Evolutionary conservation across 2,113 vertebrate species (phyloP).

Genomic region (Anoura caudifer): DNA sequence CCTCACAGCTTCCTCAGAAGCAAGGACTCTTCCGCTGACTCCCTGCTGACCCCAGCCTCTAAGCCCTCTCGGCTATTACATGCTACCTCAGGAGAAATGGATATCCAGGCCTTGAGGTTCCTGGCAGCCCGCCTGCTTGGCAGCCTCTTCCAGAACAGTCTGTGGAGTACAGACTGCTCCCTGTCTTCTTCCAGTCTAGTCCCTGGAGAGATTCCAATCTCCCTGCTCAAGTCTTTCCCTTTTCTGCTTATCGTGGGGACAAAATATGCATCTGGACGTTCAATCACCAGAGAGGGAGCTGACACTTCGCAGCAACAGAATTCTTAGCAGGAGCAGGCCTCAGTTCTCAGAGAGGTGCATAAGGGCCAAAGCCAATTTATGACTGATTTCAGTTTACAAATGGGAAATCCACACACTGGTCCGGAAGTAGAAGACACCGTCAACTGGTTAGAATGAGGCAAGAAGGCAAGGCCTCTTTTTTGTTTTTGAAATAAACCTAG

Average conservation of each 20-base stretch:
- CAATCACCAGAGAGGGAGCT: background rate
- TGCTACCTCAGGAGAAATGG: slow-evolving; percentile 30
- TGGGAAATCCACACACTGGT: background rate
- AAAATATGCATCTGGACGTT: background rate
- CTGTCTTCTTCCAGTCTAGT: slow-evolving; percentile 49
- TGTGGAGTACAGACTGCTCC: slow-evolving; percentile 61
- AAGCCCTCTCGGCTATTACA: background rate
- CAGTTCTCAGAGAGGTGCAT: background rate
- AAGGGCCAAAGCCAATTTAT: background rate
- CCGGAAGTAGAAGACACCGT: background rate
- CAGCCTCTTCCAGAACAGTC: slow-evolving; percentile 50
- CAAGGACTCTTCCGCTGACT: background rate
- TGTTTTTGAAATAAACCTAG: background rate
- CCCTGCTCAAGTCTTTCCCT: slow-evolving; percentile 21
- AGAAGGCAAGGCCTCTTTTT: background rate
- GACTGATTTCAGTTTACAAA: background rate
- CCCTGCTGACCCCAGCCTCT: background rate
- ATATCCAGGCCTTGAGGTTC: slow-evolving; percentile 28
- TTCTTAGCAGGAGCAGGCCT: background rate
- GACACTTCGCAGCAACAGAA: background rate
- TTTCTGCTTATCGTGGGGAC: slow-evolving; percentile 37
- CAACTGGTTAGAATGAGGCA: background rate
- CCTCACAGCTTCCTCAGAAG: background rate
- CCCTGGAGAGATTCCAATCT: slow-evolving; percentile 62
- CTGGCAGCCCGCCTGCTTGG: slow-evolving; percentile 56